Evolutionary conservation across 2,888 invertebrate genomes (phyloP).

Genomic region (Sinodicranocentrus sp.): DNA sequence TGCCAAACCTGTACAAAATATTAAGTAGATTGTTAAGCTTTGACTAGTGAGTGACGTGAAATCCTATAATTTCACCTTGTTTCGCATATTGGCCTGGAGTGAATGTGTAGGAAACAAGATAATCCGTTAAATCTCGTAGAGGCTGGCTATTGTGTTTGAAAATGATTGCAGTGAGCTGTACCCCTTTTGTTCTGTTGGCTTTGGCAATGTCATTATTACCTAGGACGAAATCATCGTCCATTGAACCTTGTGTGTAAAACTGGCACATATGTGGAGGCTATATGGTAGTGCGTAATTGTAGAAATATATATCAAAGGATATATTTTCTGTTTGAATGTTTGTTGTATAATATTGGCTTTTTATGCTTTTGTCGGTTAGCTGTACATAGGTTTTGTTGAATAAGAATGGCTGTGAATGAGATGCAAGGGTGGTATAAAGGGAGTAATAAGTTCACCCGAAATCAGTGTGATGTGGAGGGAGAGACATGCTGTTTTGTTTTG

Average conservation of each 20-base stretch:
- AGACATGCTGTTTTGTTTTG: too few species aligned
- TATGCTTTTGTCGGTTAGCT: too few species aligned
- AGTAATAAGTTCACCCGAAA: too few species aligned
- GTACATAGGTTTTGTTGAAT: too few species aligned
- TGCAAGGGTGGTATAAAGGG: too few species aligned
- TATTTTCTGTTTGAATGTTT: too few species aligned
- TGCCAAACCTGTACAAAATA: neutral
- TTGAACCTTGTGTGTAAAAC: slow-evolving; percentile 1
- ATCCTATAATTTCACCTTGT: slow-evolving; percentile 43
- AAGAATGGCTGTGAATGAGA: too few species aligned
- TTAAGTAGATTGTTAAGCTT: neutral
- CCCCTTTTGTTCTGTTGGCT: slow-evolving; percentile 15
- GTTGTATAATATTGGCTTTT: too few species aligned
- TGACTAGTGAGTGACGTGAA: slow-evolving; percentile 29
- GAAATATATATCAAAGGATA: too few species aligned
- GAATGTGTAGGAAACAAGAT: slow-evolving; percentile 5
- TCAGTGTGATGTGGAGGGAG: too few species aligned
- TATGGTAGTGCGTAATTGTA: too few species aligned
- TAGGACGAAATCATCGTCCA: slow-evolving; percentile 9
- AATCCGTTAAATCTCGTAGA: slow-evolving; percentile 38
- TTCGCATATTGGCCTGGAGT: neutral
- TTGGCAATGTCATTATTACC: neutral
- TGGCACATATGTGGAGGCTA: too few species aligned
- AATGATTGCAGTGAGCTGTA: neutral
- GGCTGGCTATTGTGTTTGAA: neutral